Base-by-base conservation (phyloP, 2,888 invertebrate species). In the Hirtodrosophila trivittata region DNA sequence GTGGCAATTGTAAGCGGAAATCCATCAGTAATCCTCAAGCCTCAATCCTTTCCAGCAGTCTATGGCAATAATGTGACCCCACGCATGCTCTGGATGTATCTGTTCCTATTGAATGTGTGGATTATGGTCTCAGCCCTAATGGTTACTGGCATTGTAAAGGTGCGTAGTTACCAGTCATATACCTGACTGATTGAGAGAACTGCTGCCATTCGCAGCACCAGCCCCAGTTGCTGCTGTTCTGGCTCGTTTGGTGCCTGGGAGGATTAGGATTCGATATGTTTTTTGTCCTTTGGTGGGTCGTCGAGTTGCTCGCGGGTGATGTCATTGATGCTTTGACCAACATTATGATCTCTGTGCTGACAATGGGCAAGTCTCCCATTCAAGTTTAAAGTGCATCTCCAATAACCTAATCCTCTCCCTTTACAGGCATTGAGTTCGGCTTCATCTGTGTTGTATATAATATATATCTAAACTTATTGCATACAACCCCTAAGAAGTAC, bases 261-360 rank as follows among this genome's bases (percentile, higher is more conserved):
- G 80, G 80, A 1, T 9, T 81, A 0, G 5, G 63, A 3, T 65
- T 80, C n/a, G 80, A 81, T 54, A 10, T 51, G 0, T 28, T 70
- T 0, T 76, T 64, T 25, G 21, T 81, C 13, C 7, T 60, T 0
- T 60, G 74, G 45, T 83, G 74, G 67, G 0, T 67, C 5, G 28
- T 46, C 16, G 81, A 83, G 8, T 21, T 81, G 0, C 4, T 67
- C 1, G 6, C 28, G 1, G 86, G 81, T 12, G 80, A 86, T 47
- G 35, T 46, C 10, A 66, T 81, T 12, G 81, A 83, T 9, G 71
- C 81, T 1, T 8, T 80, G 18, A 86, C 86, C 13, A 80, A 86
- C 28, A 80, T 81, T 3, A 10, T 83, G 14, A 74, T 81, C 8
- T 80, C 86, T 1, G 12, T 67, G 13, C n/a, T 86, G 10, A 76